These are phyloP conservation scores for Euschistus heros DNA, from an alignment of 1,140 invertebrate species.

Conservation along the genomic window DNA sequence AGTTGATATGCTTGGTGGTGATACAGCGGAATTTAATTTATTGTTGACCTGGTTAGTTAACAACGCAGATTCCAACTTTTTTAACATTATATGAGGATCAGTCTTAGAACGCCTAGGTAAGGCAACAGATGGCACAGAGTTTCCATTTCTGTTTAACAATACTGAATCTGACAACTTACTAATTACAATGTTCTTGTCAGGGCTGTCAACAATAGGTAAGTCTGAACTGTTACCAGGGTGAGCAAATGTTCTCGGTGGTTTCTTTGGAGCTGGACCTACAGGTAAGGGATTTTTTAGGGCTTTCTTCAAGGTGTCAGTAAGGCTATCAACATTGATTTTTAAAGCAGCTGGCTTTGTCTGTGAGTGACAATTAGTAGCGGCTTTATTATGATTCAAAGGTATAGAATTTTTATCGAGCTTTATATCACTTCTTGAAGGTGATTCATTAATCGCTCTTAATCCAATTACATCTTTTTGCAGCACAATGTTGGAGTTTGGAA, in stretches of 20 bases:
- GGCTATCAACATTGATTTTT: neutral
- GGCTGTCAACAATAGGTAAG: neutral
- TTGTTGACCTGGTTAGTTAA: neutral
- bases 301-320: constrained; percentile 44
- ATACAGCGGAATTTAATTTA: neutral
- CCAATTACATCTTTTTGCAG: neutral
- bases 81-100: constrained; percentile 31
- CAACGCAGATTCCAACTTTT: constrained; percentile 24
- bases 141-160: no score
- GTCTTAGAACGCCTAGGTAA: constrained; percentile 28
- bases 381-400: neutral
- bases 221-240: constrained; percentile 17
- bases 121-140: neutral
- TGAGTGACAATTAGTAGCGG: neutral
- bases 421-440: no score
- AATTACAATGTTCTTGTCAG: no score
- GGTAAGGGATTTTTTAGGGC: constrained; percentile 51
- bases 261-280: constrained; percentile 52
- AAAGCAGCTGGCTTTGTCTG: neutral
- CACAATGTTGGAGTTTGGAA: neutral
- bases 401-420: no score
- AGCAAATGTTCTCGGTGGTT: constrained; percentile 54
- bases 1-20: no score
- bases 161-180: no score
- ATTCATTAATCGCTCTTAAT: no score